Evolutionary conservation across 2,888 invertebrate species (phyloP), one percentile per base, ranked within the genome.

Genomic region (Lycophotia porphyrea): DNA sequence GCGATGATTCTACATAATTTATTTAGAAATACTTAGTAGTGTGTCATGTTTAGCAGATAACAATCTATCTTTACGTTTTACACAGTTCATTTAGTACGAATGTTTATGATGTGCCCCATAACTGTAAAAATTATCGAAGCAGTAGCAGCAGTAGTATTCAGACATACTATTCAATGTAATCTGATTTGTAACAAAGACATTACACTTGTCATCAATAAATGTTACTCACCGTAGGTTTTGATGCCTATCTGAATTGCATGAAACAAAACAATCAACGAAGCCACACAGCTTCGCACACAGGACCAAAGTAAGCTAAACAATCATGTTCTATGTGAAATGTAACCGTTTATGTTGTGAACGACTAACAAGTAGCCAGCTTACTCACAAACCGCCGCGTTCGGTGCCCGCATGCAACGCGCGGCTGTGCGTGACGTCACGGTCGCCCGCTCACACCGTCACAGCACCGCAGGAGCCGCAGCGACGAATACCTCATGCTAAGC

Each of bases 351-450:
- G 93, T 94, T 93, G 93, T 94, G 90, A 90, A 89, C 87, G 85
- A 95, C 93, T 95, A 94, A 95, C 93, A 92, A 91, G 92, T 93
- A 94, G 94, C 88, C 87, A 93, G 95, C 95, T 95, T 95, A 93
- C 94, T 95, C 93, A 95, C 95, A 92, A 87, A 91, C 90, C 91
- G 91, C 92, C 88, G 91, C 89, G 90, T 87, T 61, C 91, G 93
- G 92, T 92, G 93, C 93, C 89, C 94, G 94, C 95, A 95, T 94
- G 94, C 89, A 84, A 84, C 81, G 87, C 81, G 83, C 84, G 84
- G 73, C 36, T 39, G 86, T 88, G 85, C 90, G 90, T 90, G 84
- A 88, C 87, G 88, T 86, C 71, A 86, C 84, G 90, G 90, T 88
- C 88, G 91, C 92, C 88, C 89, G 84, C 88, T 88, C 89, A 86